Evolutionary conservation across 2,797 vertebrate genomes (phyloP), one percentile per base, ranked within the genome.

Genomic region (Myotis pilosus): DNA sequence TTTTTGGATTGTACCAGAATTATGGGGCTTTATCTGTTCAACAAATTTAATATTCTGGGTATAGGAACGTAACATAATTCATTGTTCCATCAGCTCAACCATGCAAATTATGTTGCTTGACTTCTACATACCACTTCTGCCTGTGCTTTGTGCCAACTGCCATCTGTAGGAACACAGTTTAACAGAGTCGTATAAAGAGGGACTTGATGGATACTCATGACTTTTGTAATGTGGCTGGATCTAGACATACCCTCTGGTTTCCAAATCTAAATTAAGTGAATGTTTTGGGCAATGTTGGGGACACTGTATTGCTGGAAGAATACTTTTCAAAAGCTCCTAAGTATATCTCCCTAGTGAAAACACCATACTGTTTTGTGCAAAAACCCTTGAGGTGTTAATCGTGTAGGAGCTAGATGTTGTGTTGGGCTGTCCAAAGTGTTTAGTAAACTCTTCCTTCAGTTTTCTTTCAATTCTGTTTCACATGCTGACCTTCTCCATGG

Each of bases 231-330:
- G n/a, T 20, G 49, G 28, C 51, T 93, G 8, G 25, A 74, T 47
- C 19, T 33, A 49, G 62, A 83, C 2, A 30, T 71, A 91, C 64
- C 3, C 8, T 71, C 82, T 79, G 51, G 23, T 92, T 49, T 95
- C 55, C n/a, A 89, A 75, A 71, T 74, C 38, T 87, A 80, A 87
- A 84, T 75, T 76, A 83, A 81, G 51, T 6, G 36, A 93, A 75
- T 15, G 8, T 5, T 49, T 49, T 84, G 23, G 16, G 44, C 28
- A 17, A 28, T 78, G 23, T 23, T 64, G 9, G n/a, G 53, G 57
- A 78, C 28, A 53, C 19, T n/a, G 6, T 68, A 33, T 55, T 72
- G 57, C 33, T 72, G 7, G 36, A 86, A 87, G 19, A 90, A 64
- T 62, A 44, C 22, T 72, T 82, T 94, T 51, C 51, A 72, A 89